These are phyloP conservation scores for Nebria ingens DNA, from an alignment of 1,140 invertebrate genomes.

Conservation along the genomic window DNA sequence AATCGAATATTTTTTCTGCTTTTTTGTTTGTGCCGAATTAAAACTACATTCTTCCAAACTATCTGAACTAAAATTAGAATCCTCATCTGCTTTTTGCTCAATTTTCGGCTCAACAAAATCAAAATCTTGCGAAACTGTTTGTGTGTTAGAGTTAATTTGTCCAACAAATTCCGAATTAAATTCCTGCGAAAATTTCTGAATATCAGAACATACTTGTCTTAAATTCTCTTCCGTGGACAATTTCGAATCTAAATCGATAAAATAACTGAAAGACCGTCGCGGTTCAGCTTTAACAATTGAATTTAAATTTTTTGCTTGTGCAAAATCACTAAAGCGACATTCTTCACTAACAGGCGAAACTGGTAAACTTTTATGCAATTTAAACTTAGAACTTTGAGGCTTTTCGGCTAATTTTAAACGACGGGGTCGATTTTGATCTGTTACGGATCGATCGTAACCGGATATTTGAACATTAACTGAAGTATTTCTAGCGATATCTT, in stretches of 20 bases:
- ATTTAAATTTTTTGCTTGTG: conserved; percentile 11
- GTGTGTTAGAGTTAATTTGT: conserved; percentile 12
- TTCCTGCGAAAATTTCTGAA: conserved; percentile 34
- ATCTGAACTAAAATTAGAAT: conserved; percentile 65
- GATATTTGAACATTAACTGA: conserved; percentile 10
- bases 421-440: conserved; percentile 18
- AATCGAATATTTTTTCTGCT: conserved; percentile 38
- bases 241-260: conserved; percentile 41
- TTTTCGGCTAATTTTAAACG: conserved; percentile 28
- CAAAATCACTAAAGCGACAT: conserved; percentile 47
- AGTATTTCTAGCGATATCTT: conserved; percentile 27
- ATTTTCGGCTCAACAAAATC: conserved; percentile 37
- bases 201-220: conserved; percentile 30
- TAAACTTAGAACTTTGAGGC: conserved; percentile 34
- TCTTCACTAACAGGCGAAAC: conserved; percentile 57
- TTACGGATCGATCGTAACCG: not conserved
- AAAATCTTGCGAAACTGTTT: conserved; percentile 36
- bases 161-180: conserved; percentile 29
- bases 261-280: conserved; percentile 44
- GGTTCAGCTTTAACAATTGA: conserved; percentile 17
- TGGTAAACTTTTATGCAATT: conserved; percentile 56
- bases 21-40: conserved; percentile 42
- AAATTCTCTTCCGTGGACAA: conserved; percentile 41
- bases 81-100: conserved; percentile 37
- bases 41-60: conserved; percentile 59